These are phyloP conservation scores for Nezara viridula DNA, from an alignment of 2,888 invertebrate species.

Conservation along the genomic window DNA sequence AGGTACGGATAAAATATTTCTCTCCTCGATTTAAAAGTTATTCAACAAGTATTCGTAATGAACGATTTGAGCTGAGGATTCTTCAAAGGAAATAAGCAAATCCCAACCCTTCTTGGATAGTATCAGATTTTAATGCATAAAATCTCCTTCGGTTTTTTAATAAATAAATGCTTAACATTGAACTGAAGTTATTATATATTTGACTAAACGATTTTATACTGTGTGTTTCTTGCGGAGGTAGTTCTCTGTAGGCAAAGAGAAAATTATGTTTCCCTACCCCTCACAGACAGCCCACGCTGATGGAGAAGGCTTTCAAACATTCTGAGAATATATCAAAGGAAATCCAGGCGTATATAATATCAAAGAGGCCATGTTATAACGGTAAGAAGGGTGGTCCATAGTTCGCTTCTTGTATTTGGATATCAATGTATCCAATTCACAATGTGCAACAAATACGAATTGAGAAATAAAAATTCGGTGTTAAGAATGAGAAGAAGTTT, in stretches of 20 bases:
- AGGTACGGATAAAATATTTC: too few relatives aligned
- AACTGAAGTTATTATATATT: neutral
- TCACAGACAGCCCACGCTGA: neutral
- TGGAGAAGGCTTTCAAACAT: neutral
- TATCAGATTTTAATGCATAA: too few relatives aligned
- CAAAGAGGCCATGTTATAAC: neutral
- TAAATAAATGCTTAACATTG: neutral
- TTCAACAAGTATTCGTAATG: too few relatives aligned
- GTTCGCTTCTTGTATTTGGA: neutral
- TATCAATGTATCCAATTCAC: neutral
- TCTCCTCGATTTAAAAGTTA: too few relatives aligned
- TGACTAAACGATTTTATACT: neutral
- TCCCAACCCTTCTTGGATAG: too few relatives aligned
- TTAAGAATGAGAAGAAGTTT: too few relatives aligned
- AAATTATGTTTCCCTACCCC: neutral
- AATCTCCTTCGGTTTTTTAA: too few relatives aligned
- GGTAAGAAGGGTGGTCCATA: neutral
- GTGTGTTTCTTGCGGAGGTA: neutral
- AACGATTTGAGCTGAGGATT: too few relatives aligned
- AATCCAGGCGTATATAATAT: neutral
- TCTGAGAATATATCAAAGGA: constrained; percentile 29
- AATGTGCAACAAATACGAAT: neutral
- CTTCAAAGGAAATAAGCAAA: too few relatives aligned
- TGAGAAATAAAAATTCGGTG: neutral
- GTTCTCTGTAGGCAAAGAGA: neutral